Conservation (phyloP, 2,113 vertebrate genomes). For the Eptesicus fuscus region DNA sequence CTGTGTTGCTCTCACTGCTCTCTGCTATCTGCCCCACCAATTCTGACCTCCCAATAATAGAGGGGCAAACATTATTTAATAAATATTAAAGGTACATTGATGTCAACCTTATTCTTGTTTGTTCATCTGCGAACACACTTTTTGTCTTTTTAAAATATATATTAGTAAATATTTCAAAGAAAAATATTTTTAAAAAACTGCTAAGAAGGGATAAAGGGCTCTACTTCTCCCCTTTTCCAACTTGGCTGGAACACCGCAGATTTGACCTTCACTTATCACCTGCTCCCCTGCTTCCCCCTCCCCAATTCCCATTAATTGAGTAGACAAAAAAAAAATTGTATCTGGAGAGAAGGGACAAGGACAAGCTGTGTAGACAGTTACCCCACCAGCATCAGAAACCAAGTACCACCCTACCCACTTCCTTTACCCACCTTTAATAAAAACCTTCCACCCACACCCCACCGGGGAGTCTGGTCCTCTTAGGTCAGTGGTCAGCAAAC, state of each 20-base stretch:
- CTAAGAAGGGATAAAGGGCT: not conserved
- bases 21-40: not conserved
- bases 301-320: not conserved
- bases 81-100: not conserved
- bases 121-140: not conserved
- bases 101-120: not conserved
- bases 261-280: not conserved
- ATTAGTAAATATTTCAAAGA: conserved; percentile 25
- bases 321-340: not conserved
- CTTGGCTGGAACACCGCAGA: not conserved
- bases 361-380: not conserved
- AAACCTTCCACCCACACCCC: not conserved
- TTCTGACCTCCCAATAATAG: not conserved
- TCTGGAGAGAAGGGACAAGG: not conserved
- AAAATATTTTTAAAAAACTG: not conserved
- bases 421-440: not conserved
- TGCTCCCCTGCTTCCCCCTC: not conserved
- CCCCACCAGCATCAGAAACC: not conserved
- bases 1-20: not conserved
- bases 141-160: conserved; percentile 21
- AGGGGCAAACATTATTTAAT: not conserved
- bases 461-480: not conserved
- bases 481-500: too few relatives aligned
- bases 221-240: not conserved
- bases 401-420: not conserved